Conservation (phyloP, 2,888 invertebrate species). For the Graphium colonna region DNA sequence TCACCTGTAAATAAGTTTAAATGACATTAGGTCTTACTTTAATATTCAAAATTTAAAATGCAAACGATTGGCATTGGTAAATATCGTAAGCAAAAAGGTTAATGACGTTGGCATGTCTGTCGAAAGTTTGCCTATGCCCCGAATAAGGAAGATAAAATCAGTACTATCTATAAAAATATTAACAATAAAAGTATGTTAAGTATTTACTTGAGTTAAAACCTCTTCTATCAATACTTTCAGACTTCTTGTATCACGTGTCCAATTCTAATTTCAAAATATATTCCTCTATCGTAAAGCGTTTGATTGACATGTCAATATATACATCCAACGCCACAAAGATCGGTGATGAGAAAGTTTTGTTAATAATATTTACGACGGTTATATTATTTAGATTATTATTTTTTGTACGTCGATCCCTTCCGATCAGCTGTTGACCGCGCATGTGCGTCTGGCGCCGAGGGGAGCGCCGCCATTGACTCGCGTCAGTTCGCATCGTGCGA, state of each 20-base stretch:
- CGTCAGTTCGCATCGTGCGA: conserved; percentile 24
- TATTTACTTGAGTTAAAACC: not conserved
- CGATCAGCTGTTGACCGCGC: conserved; percentile 72
- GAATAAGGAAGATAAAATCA: conserved; percentile 6
- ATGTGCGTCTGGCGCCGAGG: conserved; percentile 62
- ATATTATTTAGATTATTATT: conserved; percentile 42
- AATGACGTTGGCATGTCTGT: too few species aligned
- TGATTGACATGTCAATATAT: conserved; percentile 14
- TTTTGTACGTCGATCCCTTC: conserved; percentile 40
- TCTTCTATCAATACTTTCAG: conserved; percentile 4
- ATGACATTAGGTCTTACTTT: too few species aligned
- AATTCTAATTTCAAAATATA: conserved; percentile 18
- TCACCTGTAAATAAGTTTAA: too few species aligned
- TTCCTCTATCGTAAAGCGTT: conserved; percentile 11
- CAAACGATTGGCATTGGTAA: too few species aligned
- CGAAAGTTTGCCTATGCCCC: not conserved
- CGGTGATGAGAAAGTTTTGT: conserved; percentile 27
- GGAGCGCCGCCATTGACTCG: conserved; percentile 52
- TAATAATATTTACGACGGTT: conserved; percentile 34
- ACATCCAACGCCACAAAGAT: conserved; percentile 5
- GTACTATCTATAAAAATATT: not conserved
- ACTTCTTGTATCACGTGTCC: conserved; percentile 14
- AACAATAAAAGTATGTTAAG: not conserved
- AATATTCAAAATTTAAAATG: too few species aligned
- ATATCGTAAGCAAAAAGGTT: too few species aligned